These are phyloP conservation scores for Lumbricus terrestris DNA, from an alignment of 2,888 invertebrate species.

Conservation along the genomic window DNA sequence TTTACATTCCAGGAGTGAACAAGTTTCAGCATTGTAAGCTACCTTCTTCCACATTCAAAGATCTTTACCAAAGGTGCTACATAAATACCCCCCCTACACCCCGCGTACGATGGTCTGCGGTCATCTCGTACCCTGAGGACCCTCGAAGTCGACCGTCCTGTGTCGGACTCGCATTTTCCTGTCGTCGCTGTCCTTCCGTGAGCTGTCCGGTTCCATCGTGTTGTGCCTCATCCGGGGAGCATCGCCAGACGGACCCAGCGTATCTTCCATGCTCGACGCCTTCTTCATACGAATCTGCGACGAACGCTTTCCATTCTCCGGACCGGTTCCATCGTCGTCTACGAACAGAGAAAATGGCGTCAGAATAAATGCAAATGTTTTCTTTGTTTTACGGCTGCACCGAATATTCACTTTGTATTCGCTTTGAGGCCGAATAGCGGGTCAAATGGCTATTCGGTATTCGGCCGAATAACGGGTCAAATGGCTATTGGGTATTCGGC, in stretches of 20 bases:
- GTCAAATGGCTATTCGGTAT: too few relatives aligned
- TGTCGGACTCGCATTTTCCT: background rate
- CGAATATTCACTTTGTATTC: too few relatives aligned
- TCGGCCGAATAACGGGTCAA: too few relatives aligned
- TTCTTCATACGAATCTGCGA: background rate
- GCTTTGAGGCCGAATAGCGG: too few relatives aligned
- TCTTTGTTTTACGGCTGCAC: too few relatives aligned
- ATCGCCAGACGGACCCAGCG: background rate
- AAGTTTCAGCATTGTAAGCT: too few relatives aligned
- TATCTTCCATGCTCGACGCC: background rate
- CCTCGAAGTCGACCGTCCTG: slow-evolving; percentile 20
- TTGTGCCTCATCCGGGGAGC: background rate
- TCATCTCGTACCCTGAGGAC: slow-evolving; percentile 19
- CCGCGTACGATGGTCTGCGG: too few relatives aligned
- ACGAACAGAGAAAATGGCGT: background rate
- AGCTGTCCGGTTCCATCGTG: background rate
- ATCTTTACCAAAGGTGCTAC: too few relatives aligned
- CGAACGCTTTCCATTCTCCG: background rate
- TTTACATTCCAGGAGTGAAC: too few relatives aligned
- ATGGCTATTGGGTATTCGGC: too few relatives aligned
- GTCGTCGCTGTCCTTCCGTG: background rate
- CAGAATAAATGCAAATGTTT: background rate
- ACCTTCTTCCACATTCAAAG: too few relatives aligned
- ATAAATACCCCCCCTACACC: too few relatives aligned
- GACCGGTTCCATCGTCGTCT: background rate